Conservation (phyloP, 2,797 vertebrate species). For the Sorex maritimensis region DNA sequence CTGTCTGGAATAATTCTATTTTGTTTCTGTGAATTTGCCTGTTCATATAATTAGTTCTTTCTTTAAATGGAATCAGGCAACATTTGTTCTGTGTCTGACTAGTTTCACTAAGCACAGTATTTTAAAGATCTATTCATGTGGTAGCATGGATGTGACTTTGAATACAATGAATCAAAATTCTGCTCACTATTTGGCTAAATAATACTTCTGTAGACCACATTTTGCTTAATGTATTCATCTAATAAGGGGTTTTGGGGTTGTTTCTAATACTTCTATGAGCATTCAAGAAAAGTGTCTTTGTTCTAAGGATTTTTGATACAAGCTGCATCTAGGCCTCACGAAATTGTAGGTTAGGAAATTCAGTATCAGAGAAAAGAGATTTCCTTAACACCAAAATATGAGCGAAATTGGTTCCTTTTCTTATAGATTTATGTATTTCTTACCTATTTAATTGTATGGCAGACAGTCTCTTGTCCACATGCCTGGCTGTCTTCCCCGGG, state of each 20-base stretch:
- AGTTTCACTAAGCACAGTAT: not conserved
- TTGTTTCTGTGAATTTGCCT: not conserved
- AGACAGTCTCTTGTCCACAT: too few relatives aligned
- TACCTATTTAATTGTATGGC: not conserved
- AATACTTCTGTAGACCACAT: not conserved
- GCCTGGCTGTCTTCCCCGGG: too few relatives aligned
- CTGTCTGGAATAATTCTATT: not conserved
- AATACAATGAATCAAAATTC: not conserved
- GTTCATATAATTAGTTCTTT: not conserved
- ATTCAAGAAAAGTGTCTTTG: not conserved
- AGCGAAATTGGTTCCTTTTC: not conserved
- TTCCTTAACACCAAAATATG: not conserved
- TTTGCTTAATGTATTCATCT: not conserved
- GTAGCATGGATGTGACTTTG: not conserved
- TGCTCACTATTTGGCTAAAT: not conserved
- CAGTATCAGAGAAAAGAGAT: not conserved
- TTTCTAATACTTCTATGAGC: not conserved
- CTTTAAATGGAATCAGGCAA: not conserved
- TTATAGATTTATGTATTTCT: conserved; percentile 1
- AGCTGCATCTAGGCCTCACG: not conserved
- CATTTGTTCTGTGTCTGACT: not conserved
- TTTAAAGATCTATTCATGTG: not conserved
- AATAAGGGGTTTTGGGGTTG: not conserved
- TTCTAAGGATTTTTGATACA: conserved; percentile 30
- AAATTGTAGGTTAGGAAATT: not conserved